Evolutionary conservation across 2,113 vertebrate genomes (phyloP), one percentile per base, ranked within the genome.

Genomic region (Nerophis ophidion): DNA sequence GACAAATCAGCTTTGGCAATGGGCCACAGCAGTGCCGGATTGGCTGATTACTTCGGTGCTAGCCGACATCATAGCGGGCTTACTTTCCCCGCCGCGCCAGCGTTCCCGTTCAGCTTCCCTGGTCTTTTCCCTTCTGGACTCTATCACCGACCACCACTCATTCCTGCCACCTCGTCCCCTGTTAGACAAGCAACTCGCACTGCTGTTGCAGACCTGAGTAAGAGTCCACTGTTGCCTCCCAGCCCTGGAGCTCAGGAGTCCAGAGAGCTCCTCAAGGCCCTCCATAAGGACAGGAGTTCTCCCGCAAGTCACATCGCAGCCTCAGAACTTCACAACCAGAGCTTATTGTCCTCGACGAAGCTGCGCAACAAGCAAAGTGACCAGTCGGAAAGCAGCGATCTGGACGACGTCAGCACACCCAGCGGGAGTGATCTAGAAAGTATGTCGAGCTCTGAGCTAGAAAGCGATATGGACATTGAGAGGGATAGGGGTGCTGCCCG

Each of bases 351-450:
- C 83, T 91, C 89, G 84, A 88, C 91, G 81, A 68, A 81, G 65
- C 77, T 81, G 66, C 79, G 76, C 85, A 82, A 75, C 86, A 99
- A 97, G 89, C 92, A 92, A 82, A 99, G 95, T 80, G 96, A 98
- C 90, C 95, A 95, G 70, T 99, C 97, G 53, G 97, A 99, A 90
- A 98, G 95, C 91, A 98, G 95, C 70, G 97, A 98, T 87, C 92
- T 98, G 88, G 97, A 98, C 47, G 97, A 98, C 82, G 94, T 98
- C 84, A 98, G 97, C 91, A 99, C 97, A 6, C 97, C 97, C 75
- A 99, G 96, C 74, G 97, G 97, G 81, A 99, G 96, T 84, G 97
- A 99, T 84, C 89, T 98, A 76, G 96, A 99, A 84, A 98, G 94
- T 79, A 97, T 94, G 74, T 97, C 97, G 44, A 94, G 94, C 84